Evolutionary conservation across 2,797 vertebrate species (phyloP).

Genomic region (Falco naumanni): DNA sequence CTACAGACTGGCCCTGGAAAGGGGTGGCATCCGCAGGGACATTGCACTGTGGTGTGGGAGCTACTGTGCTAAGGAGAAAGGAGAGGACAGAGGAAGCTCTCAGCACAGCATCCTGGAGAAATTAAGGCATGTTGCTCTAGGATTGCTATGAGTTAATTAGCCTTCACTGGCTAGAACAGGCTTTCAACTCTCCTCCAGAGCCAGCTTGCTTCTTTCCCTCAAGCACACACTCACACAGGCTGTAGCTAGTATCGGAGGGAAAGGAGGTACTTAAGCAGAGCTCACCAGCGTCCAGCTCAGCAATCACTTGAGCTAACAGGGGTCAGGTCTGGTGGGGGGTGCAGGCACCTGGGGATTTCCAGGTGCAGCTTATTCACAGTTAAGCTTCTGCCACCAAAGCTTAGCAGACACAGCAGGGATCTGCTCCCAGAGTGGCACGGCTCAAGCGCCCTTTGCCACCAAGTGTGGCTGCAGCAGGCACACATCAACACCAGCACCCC

Average conservation of each 20-base stretch:
- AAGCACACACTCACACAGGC: neutral
- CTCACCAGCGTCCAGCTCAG: neutral
- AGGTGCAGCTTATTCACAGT: neutral
- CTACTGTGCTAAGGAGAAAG: neutral
- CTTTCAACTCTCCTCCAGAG: neutral
- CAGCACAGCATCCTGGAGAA: neutral
- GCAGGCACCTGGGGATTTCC: neutral
- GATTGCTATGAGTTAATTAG: neutral
- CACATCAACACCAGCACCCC: neutral
- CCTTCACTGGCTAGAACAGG: neutral
- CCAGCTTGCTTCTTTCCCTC: neutral
- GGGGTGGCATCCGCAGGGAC: too few relatives aligned
- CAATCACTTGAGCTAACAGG: fast-evolving
- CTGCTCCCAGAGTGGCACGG: neutral
- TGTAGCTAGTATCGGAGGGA: neutral
- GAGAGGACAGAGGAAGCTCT: neutral
- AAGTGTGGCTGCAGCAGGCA: fast-evolving
- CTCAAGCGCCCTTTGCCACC: neutral
- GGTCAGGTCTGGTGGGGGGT: neutral
- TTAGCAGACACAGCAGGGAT: neutral
- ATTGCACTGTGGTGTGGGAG: neutral
- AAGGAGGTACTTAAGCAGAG: neutral
- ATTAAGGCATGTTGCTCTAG: neutral
- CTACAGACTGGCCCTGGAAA: neutral
- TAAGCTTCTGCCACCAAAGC: neutral